Evolutionary conservation across 2,797 vertebrate genomes (phyloP).

Genomic region (Siniperca scherzeri): DNA sequence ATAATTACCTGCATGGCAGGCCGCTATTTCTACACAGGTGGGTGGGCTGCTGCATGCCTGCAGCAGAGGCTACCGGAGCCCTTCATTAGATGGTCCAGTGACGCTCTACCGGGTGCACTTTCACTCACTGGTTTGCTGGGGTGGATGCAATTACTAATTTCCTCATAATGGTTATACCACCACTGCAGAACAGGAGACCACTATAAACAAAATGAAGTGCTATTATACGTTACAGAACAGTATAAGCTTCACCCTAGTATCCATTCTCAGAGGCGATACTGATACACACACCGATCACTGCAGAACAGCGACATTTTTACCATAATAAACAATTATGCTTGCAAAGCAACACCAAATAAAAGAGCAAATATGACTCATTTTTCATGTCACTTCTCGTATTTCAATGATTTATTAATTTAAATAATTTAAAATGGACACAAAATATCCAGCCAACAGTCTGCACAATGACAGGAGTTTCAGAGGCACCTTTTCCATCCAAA

Average conservation of each 20-base stretch:
- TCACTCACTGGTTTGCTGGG: constrained; percentile 63
- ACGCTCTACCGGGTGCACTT: constrained; percentile 74
- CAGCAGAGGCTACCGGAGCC: constrained; percentile 66
- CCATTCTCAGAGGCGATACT: neutral
- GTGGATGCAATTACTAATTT: constrained; percentile 75
- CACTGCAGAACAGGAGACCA: constrained; percentile 63
- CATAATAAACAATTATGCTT: neutral
- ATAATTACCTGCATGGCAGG: constrained; percentile 83
- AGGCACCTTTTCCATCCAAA: constrained; percentile 75
- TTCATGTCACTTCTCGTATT: constrained; percentile 73
- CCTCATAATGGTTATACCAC: constrained; percentile 68
- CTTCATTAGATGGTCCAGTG: constrained; percentile 70
- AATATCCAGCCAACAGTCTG: constrained; percentile 78
- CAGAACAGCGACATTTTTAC: neutral
- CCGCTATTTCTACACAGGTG: constrained; percentile 84
- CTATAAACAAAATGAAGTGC: constrained; percentile 64
- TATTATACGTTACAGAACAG: constrained; percentile 18
- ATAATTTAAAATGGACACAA: constrained; percentile 88
- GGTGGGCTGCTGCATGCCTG: constrained; percentile 78
- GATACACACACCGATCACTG: neutral
- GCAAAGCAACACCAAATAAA: constrained; percentile 10
- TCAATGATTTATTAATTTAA: constrained; percentile 88
- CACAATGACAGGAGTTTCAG: constrained; percentile 75
- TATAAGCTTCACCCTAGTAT: constrained; percentile 22
- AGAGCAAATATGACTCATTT: constrained; percentile 35